Conservation (phyloP, 2,113 vertebrate genomes). For the Platichthys flesus region DNA sequence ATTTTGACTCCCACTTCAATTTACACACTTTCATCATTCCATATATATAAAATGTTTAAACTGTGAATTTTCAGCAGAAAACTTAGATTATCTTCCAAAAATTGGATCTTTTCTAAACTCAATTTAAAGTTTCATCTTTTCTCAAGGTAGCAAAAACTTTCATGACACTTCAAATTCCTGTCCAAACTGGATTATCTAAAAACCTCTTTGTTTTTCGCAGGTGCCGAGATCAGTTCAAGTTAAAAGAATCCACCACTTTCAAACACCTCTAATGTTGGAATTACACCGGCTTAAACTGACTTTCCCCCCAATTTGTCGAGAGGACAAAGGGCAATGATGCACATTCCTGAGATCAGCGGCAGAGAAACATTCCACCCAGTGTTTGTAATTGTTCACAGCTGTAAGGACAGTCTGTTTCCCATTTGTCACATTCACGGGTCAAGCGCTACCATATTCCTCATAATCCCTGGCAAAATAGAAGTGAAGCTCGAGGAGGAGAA, state of each 20-base stretch:
- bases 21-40: not conserved
- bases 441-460: slow-evolving; percentile 55
- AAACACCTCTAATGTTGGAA: slow-evolving; percentile 25
- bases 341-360: slow-evolving; percentile 71
- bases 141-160: too few relatives aligned
- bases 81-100: not conserved
- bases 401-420: slow-evolving; percentile 66
- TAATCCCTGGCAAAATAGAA: slow-evolving; percentile 54
- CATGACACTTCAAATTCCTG: not conserved
- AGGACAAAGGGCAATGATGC: slow-evolving; percentile 74
- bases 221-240: not conserved
- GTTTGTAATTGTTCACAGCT: slow-evolving; percentile 80
- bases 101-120: too few relatives aligned
- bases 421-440: slow-evolving; percentile 78
- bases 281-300: slow-evolving; percentile 39
- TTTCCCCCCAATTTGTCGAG: slow-evolving; percentile 61
- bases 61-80: not conserved
- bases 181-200: not conserved
- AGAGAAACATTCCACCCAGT: slow-evolving; percentile 69
- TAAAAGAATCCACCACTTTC: slow-evolving; percentile 37
- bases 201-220: not conserved
- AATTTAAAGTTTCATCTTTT: too few relatives aligned
- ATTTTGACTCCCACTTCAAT: not conserved
- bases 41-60: not conserved
- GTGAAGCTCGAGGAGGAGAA: slow-evolving; percentile 38